phyloP scores from a whole-genome alignment of 2,888 invertebrate genomes.

The Sesamia inferens region DNA sequence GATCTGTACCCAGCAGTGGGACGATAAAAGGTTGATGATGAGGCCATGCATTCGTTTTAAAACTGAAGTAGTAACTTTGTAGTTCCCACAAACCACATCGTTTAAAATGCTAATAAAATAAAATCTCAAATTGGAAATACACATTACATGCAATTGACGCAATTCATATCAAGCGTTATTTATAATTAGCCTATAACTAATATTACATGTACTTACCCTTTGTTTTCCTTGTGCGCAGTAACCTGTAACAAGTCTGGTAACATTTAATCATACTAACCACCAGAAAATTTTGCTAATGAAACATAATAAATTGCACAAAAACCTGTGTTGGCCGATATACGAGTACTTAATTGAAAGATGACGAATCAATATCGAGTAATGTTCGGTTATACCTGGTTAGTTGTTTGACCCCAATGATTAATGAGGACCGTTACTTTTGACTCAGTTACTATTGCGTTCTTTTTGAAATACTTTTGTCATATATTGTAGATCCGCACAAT shows the following conservation, averaged over 20 bases:
- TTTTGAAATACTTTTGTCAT: conserved; percentile 73
- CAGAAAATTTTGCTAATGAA: conserved; percentile 24
- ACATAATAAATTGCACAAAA: conserved; percentile 55
- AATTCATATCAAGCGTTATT: conserved; percentile 24
- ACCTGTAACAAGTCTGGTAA: conserved; percentile 28
- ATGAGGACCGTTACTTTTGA: conserved; percentile 86
- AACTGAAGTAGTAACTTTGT: not conserved
- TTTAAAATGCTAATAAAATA: conserved; percentile 5
- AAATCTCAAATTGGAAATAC: conserved; percentile 21
- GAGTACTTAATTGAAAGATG: conserved; percentile 71
- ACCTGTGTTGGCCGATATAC: conserved; percentile 56
- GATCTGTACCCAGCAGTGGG: no score
- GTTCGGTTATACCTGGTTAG: conserved; percentile 76
- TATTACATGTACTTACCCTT: not conserved
- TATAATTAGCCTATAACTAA: conserved; percentile 42
- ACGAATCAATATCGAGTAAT: conserved; percentile 82
- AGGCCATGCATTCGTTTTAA: not conserved
- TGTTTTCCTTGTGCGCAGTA: conserved; percentile 52
- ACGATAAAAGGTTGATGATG: no score
- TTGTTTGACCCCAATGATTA: conserved; percentile 87
- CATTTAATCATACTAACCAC: conserved; percentile 1
- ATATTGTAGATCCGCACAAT: conserved; percentile 55
- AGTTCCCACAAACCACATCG: conserved; percentile 15
- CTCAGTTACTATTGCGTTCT: conserved; percentile 85
- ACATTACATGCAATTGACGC: conserved; percentile 27